Evolutionary conservation across 2,797 vertebrate genomes (phyloP).

Genomic region (Bradypodion pumilum): DNA sequence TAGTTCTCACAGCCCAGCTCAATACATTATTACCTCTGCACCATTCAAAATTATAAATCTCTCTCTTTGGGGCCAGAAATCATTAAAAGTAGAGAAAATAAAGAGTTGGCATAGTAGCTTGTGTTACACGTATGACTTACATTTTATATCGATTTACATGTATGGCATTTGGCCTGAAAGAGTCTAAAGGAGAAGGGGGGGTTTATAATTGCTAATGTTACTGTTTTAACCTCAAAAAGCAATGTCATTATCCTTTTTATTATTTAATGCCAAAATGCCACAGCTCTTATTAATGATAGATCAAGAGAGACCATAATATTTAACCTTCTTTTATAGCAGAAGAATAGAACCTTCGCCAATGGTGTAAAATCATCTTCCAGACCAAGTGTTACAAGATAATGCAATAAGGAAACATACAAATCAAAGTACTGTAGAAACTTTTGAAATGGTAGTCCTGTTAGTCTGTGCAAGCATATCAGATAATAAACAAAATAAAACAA

Average conservation of each 20-base stretch:
- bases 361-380: neutral
- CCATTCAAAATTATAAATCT: slow-evolving; percentile 47
- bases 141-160: slow-evolving; percentile 28
- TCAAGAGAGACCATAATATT: neutral
- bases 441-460: too few relatives aligned
- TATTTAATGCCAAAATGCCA: neutral
- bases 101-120: slow-evolving; percentile 5
- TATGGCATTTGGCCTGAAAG: slow-evolving; percentile 28
- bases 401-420: neutral
- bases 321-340: neutral
- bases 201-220: slow-evolving; percentile 11
- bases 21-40: slow-evolving; percentile 33
- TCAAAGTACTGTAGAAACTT: too few relatives aligned
- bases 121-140: slow-evolving; percentile 11
- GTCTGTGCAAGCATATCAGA: too few relatives aligned
- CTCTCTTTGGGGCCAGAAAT: slow-evolving; percentile 45
- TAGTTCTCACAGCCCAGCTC: slow-evolving; percentile 44
- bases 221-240: neutral
- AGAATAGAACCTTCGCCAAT: neutral
- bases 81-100: slow-evolving; percentile 7
- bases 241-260: slow-evolving; percentile 11
- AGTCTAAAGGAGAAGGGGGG: slow-evolving; percentile 9
- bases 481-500: too few relatives aligned
- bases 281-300: neutral
- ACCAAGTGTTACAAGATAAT: neutral